Percentiles rank a stretch among this genome's conserved stretches.
These are phyloP conservation scores for Tychaedon coryphoeus DNA, from an alignment of 2,113 vertebrate genomes.

Conservation along the genomic window DNA sequence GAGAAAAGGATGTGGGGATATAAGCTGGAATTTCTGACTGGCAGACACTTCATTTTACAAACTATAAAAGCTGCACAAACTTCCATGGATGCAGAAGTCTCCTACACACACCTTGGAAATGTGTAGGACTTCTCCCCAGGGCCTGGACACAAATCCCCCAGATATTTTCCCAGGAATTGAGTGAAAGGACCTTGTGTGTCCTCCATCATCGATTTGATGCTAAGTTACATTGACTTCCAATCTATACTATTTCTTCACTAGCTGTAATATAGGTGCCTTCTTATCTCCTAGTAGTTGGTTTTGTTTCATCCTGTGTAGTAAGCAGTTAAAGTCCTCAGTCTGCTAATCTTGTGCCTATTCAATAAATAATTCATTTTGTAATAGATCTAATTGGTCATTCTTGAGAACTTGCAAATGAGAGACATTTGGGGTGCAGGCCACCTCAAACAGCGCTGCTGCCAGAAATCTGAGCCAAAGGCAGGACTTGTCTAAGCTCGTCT, in stretches of 20 bases:
- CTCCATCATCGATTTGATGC: neutral
- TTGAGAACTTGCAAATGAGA: neutral
- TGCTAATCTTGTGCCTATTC: neutral
- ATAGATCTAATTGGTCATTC: neutral
- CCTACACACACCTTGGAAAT: neutral
- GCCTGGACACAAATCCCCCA: accelerated
- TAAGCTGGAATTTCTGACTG: neutral
- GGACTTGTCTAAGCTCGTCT: neutral
- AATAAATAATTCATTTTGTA: neutral
- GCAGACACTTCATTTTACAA: neutral
- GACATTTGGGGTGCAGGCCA: neutral
- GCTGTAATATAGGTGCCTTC: neutral
- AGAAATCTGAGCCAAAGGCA: neutral
- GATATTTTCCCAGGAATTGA: neutral
- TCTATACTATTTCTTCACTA: neutral
- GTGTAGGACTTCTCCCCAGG: neutral
- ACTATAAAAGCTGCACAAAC: neutral
- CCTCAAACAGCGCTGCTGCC: neutral
- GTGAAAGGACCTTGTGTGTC: neutral
- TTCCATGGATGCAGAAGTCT: neutral
- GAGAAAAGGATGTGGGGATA: neutral
- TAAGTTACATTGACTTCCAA: neutral
- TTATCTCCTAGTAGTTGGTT: neutral
- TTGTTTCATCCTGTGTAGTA: neutral
- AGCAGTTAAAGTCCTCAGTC: neutral